These are phyloP conservation scores for Diarsia dahlii DNA, from an alignment of 2,888 invertebrate genomes.

Conservation along the genomic window DNA sequence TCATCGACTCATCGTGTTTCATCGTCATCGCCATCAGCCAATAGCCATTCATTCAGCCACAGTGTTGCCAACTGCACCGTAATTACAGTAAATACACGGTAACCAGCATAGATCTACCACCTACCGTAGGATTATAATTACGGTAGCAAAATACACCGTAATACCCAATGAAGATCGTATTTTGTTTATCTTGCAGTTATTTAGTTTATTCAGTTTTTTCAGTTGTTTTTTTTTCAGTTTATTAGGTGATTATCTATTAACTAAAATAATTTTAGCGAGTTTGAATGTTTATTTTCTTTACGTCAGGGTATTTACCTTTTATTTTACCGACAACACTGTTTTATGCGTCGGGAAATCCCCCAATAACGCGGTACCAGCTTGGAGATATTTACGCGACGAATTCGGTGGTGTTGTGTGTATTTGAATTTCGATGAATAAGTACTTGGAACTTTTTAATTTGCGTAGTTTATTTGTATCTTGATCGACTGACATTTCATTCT, in stretches of 20 bases:
- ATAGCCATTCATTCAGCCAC: too few species aligned
- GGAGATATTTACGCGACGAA: neutral
- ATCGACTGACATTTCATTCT: too few species aligned
- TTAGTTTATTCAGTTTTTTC: too few species aligned
- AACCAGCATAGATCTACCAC: neutral
- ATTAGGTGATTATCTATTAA: too few species aligned
- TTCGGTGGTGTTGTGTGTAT: slow-evolving; percentile 1
- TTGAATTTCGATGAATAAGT: neutral
- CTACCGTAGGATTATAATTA: slow-evolving; percentile 5
- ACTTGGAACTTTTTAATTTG: neutral
- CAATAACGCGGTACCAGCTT: neutral
- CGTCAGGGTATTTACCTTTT: slow-evolving; percentile 4
- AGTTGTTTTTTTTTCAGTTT: too few species aligned
- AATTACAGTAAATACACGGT: too few species aligned
- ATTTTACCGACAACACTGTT: slow-evolving; percentile 1
- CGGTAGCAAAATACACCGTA: slow-evolving; percentile 4
- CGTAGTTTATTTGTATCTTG: too few species aligned
- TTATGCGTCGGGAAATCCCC: slow-evolving; percentile 1
- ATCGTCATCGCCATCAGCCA: too few species aligned
- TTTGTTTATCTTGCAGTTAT: neutral
- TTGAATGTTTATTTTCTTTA: neutral
- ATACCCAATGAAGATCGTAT: slow-evolving; percentile 5
- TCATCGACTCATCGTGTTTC: too few species aligned
- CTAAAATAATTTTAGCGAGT: too few species aligned
- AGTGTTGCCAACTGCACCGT: too few species aligned